phyloP scores from a whole-genome alignment of 2,797 vertebrate species.

The Pangasius larnaudii region DNA sequence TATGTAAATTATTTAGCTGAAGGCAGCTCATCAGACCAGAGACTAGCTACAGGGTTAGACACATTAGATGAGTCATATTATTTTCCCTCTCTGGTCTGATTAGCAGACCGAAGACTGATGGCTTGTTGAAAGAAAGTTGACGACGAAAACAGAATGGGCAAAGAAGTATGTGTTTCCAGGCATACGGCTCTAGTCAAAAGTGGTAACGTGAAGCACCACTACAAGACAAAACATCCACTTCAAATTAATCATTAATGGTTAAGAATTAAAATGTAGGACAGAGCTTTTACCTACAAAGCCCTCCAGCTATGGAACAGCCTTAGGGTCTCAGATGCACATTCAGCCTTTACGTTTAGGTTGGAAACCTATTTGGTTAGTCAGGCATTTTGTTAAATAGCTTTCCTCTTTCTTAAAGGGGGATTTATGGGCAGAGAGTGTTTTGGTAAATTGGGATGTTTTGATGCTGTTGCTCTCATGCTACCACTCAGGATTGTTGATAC shows the following conservation, averaged over 20 bases:
- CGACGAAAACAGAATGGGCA: background rate
- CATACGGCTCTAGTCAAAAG: background rate
- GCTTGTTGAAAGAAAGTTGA: background rate
- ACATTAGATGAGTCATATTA: background rate
- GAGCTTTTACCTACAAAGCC: background rate
- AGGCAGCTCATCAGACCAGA: background rate
- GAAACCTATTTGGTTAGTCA: background rate
- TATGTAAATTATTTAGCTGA: background rate
- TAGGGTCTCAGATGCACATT: background rate
- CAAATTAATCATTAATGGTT: no score
- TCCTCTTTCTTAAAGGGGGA: no score
- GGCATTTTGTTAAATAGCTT: background rate
- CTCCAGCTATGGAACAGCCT: background rate
- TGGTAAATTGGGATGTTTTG: background rate
- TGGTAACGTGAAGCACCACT: background rate
- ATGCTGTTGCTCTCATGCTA: background rate
- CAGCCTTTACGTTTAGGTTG: background rate
- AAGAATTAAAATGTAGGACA: no score
- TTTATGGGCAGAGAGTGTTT: background rate
- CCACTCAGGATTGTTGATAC: background rate
- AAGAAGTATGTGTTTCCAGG: background rate
- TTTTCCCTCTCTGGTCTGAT: background rate
- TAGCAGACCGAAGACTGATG: background rate
- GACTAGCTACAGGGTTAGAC: background rate
- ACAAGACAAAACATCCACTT: no score